These are phyloP conservation scores for Nephrotoma flavescens DNA, from an alignment of 2,888 invertebrate genomes.

Conservation along the genomic window DNA sequence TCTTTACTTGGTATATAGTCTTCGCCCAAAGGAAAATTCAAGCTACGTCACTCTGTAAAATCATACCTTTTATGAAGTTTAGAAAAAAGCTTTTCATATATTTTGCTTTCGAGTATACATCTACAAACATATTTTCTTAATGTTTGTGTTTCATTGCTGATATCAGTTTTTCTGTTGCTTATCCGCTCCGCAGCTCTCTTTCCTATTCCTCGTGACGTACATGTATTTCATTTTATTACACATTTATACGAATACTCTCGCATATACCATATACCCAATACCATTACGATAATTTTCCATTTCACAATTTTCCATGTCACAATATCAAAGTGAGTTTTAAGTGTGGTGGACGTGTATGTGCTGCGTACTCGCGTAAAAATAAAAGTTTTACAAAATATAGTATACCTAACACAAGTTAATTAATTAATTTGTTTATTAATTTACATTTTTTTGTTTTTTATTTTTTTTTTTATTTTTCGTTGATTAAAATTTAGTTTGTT, in stretches of 20 bases:
- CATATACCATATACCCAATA: not conserved
- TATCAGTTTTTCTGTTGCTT: not conserved
- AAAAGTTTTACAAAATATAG: not conserved
- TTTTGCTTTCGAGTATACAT: not conserved
- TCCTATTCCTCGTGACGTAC: not conserved
- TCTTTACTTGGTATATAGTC: no score
- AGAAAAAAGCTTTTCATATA: not conserved
- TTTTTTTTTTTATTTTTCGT: not conserved
- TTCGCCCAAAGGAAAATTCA: no score
- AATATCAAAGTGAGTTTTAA: not conserved
- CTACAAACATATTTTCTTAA: not conserved
- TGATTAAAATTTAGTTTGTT: not conserved
- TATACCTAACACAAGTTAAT: not conserved
- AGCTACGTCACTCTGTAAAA: not conserved
- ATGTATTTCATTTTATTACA: not conserved
- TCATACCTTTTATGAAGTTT: not conserved
- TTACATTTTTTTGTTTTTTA: not conserved
- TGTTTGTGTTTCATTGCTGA: not conserved
- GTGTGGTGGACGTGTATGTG: not conserved
- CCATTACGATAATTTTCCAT: not conserved
- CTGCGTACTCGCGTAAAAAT: not conserved
- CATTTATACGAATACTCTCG: not conserved
- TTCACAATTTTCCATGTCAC: not conserved
- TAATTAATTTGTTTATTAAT: not conserved
- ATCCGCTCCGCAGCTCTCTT: not conserved